Evolutionary conservation across 2,888 invertebrate species (phyloP).

Genomic region (Cataglyphis livida): DNA sequence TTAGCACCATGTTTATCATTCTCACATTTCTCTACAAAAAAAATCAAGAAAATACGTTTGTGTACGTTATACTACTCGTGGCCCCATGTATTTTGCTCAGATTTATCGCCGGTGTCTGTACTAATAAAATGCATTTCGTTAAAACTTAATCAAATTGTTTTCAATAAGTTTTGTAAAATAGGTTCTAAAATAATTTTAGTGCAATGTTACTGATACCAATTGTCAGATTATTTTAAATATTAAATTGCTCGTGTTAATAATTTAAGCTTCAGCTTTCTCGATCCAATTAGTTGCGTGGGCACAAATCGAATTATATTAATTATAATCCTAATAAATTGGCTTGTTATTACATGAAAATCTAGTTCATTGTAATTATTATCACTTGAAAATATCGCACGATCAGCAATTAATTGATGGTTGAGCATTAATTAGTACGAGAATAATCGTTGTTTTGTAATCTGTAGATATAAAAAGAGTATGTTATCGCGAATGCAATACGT

Average conservation of each 20-base stretch:
- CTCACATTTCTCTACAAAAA: background rate
- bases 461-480: background rate
- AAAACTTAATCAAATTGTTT: background rate
- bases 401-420: background rate
- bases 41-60: slow-evolving; percentile 28
- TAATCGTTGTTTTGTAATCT: slow-evolving; percentile 1
- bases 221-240: background rate
- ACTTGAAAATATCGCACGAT: background rate
- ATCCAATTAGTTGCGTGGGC: background rate
- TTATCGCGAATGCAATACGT: background rate
- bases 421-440: slow-evolving; percentile 11
- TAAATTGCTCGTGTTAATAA: slow-evolving; percentile 8
- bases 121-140: background rate
- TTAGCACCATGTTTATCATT: slow-evolving; percentile 33
- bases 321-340: slow-evolving; percentile 12
- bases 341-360: slow-evolving; percentile 9
- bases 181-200: background rate
- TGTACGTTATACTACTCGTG: slow-evolving; percentile 32
- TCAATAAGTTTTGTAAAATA: background rate
- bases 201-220: background rate
- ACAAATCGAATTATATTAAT: slow-evolving; percentile 9
- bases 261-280: background rate
- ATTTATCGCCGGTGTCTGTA: slow-evolving; percentile 9
- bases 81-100: slow-evolving; percentile 29
- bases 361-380: slow-evolving; percentile 13